Evolutionary conservation across 2,113 vertebrate genomes (phyloP), one percentile per base, ranked within the genome.

Genomic region (Apistogramma diplotaenia): DNA sequence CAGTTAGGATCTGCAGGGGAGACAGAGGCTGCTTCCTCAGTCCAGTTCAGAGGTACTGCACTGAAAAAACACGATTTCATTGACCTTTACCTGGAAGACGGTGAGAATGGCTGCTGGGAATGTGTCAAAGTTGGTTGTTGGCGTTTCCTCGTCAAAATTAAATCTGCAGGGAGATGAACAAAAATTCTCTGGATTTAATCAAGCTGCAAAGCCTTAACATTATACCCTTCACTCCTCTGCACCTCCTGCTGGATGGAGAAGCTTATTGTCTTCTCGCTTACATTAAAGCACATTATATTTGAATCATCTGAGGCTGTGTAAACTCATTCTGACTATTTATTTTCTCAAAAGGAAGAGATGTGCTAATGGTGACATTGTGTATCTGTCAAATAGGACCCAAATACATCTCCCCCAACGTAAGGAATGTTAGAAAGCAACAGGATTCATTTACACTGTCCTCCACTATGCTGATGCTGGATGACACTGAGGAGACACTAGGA

Each of bases 51-150:
- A 21, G 16, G 51, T 12, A 59, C 16, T 18, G 61, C 21, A 1
- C 16, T 21, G 18, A 61, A 40, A 51, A 23, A 35, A n/a, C 19
- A 70, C 16, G n/a, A 79, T 19, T 12, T 10, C 10, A 40, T 40
- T 84, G 59, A 87, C 56, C 65, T 92, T 95, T 95, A 99, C 98
- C 98, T 99, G 98, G 92, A 99, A 99, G 46, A 99, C 98, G 0
- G 98, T 99, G 82, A 99, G 96, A 85, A 99, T 99, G 54, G 98
- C 98, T 0, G 98, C 98, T 6, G 98, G 98, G 83, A 99, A 99
- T 2, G 97, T 99, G 87, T 99, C 98, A 0, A 99, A 99, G 92
- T 99, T 99, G 3, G 98, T 99, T 2, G 97, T 98, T 3, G 97
- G 97, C 1, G 98, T 99, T 95, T 99, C 97, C 0, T 99, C 96